phyloP scores from a whole-genome alignment of 2,797 vertebrate genomes.

The Prunella strophiata region DNA sequence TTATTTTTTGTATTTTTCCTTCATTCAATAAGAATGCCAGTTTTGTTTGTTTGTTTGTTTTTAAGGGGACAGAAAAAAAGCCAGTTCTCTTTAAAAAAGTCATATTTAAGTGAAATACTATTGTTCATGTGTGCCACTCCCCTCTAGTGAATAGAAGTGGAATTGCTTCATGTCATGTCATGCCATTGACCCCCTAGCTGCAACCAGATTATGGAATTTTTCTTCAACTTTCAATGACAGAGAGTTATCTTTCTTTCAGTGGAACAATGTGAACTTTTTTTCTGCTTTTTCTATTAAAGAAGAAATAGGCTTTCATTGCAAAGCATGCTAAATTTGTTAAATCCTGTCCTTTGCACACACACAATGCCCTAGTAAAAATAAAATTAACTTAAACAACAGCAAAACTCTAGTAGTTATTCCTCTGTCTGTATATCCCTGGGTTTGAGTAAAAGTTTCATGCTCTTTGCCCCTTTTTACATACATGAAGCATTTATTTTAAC shows the following conservation, averaged over 20 bases:
- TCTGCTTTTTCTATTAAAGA: not conserved
- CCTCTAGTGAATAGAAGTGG: conserved; percentile 47
- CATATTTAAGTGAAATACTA: not conserved
- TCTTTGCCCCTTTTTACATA: not conserved
- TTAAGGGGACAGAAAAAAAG: not conserved
- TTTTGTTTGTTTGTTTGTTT: not conserved
- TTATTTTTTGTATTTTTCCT: not conserved
- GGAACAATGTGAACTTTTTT: not conserved
- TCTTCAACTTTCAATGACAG: not conserved
- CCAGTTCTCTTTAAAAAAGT: no score
- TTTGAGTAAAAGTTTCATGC: not conserved
- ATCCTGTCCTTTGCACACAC: not conserved
- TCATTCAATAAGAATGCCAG: not conserved
- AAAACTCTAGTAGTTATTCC: not conserved
- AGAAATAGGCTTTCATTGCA: not conserved
- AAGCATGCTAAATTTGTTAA: not conserved
- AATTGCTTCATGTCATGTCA: not conserved
- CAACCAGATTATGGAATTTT: not conserved
- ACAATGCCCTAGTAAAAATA: not conserved
- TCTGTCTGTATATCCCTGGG: not conserved
- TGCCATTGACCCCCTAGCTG: not conserved
- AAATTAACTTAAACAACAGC: not conserved
- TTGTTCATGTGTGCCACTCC: not conserved
- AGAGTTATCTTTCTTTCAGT: not conserved
- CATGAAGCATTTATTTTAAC: not conserved